phyloP scores from a whole-genome alignment of 2,113 vertebrate genomes.

The Mobula hypostoma region DNA sequence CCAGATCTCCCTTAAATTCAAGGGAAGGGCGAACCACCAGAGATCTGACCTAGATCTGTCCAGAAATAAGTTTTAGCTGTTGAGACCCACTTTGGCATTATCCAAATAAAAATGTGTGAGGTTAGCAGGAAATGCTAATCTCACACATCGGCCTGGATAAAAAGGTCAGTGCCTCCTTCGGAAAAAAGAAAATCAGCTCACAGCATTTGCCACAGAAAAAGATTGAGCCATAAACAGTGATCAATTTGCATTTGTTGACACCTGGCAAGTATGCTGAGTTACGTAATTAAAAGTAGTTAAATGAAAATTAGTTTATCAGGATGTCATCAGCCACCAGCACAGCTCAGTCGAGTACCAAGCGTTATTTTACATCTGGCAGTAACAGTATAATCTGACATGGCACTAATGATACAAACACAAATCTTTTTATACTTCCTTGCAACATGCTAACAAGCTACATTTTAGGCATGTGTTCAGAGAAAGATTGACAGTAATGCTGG shows the following conservation, averaged over 20 bases:
- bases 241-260: conserved; percentile 16
- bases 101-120: too few relatives aligned
- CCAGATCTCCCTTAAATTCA: too few relatives aligned
- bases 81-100: too few relatives aligned
- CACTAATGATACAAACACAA: neutral
- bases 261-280: neutral
- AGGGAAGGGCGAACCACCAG: too few relatives aligned
- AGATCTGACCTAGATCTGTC: too few relatives aligned
- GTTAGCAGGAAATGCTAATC: neutral
- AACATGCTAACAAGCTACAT: neutral
- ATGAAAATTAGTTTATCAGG: neutral
- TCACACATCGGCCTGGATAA: neutral
- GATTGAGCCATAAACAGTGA: neutral
- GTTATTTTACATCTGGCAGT: neutral
- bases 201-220: neutral
- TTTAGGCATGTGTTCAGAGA: neutral
- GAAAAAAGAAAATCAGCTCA: neutral
- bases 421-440: neutral
- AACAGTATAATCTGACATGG: neutral
- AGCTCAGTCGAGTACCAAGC: neutral
- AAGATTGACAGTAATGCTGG: neutral
- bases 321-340: conserved; percentile 10
- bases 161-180: neutral
- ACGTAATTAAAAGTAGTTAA: conserved; percentile 15
- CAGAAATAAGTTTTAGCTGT: too few relatives aligned